These are phyloP conservation scores for Papilio protenor DNA, from an alignment of 2,888 invertebrate genomes.

Conservation along the genomic window DNA sequence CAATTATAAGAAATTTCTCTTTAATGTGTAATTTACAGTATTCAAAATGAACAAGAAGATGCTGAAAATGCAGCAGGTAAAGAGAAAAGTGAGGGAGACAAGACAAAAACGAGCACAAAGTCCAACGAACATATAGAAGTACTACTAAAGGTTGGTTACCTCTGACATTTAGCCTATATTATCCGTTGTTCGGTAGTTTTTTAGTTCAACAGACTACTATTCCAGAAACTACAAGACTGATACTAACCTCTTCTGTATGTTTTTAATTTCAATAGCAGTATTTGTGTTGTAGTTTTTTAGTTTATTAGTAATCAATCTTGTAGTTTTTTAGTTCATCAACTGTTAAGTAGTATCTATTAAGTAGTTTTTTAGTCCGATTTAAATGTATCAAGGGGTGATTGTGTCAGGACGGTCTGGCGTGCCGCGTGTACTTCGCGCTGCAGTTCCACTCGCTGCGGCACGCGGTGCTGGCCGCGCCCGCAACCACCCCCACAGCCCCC, in stretches of 20 bases:
- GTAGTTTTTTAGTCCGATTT: not conserved
- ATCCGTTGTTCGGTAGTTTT: not conserved
- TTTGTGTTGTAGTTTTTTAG: too few relatives aligned
- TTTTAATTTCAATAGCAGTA: too few relatives aligned
- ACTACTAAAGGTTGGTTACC: slow-evolving; percentile 66
- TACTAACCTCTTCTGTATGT: not conserved
- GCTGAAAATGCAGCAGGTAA: slow-evolving; percentile 55
- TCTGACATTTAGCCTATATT: not conserved
- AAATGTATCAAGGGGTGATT: not conserved
- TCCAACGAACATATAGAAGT: slow-evolving; percentile 78
- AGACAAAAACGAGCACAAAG: slow-evolving; percentile 64
- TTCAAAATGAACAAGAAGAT: slow-evolving; percentile 69
- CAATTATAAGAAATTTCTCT: not conserved
- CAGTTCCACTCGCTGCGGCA: slow-evolving; percentile 10
- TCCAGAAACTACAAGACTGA: not conserved
- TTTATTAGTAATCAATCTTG: too few relatives aligned
- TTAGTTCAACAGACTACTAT: not conserved
- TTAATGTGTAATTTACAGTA: slow-evolving; percentile 52
- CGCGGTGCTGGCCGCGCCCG: not conserved
- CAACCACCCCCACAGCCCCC: too few relatives aligned
- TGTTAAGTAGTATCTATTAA: not conserved
- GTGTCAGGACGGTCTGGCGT: slow-evolving; percentile 83
- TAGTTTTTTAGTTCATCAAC: not conserved
- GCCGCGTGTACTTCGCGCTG: slow-evolving; percentile 67
- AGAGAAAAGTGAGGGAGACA: slow-evolving; percentile 71